phyloP scores from a whole-genome alignment of 2,888 invertebrate species.

The Beris chalybata region DNA sequence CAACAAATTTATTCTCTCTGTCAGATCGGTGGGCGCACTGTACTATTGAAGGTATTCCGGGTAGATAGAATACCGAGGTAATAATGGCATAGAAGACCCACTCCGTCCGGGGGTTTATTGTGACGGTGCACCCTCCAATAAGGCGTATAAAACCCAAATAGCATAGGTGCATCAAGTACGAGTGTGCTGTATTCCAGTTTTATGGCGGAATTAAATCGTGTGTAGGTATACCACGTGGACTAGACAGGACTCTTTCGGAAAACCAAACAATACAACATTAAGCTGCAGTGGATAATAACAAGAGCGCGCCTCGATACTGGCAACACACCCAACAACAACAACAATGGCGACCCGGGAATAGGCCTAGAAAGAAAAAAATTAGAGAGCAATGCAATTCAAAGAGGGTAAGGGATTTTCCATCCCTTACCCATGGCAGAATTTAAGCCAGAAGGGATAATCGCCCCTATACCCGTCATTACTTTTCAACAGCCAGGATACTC shows the following conservation, averaged over 20 bases:
- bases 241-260: slow-evolving; percentile 21
- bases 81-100: too few relatives aligned
- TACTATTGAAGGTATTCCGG: too few relatives aligned
- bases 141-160: too few relatives aligned
- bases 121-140: too few relatives aligned
- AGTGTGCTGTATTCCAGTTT: too few relatives aligned
- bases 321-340: slow-evolving; percentile 5
- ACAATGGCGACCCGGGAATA: background rate
- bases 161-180: too few relatives aligned
- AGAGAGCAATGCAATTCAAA: slow-evolving; percentile 19
- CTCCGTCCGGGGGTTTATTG: too few relatives aligned
- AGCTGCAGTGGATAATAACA: slow-evolving; percentile 7
- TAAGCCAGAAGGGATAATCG: slow-evolving; percentile 27
- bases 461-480: slow-evolving; percentile 30
- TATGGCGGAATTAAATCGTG: too few relatives aligned
- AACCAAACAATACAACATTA: slow-evolving; percentile 25
- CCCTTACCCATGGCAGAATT: background rate
- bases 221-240: slow-evolving; percentile 20
- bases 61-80: too few relatives aligned
- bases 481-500: slow-evolving; percentile 1
- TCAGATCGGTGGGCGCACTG: too few relatives aligned
- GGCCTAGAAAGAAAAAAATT: slow-evolving; percentile 7
- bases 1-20: background rate
- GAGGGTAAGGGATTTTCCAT: background rate
- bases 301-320: background rate